A percentile compares a stretch with the other conserved stretches of the same genome.
Conservation (phyloP, 2,888 invertebrate species). For the Noctua comes region DNA sequence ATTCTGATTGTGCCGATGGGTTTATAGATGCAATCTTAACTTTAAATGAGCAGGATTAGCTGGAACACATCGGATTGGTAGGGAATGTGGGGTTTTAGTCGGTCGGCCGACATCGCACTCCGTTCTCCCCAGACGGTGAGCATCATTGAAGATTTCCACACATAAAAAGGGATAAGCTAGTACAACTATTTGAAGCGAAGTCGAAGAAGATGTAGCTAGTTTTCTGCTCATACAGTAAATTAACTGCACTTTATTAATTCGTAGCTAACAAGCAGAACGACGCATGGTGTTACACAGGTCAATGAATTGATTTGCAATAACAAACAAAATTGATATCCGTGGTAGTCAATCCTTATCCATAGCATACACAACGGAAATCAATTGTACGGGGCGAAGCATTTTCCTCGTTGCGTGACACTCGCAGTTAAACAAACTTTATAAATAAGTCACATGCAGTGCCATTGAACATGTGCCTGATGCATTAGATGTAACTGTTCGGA, state of each 20-base stretch:
- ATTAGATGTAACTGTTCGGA: neutral
- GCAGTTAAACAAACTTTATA: conserved; percentile 15
- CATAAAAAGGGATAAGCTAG: neutral
- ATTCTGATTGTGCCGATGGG: neutral
- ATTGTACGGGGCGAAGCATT: conserved; percentile 49
- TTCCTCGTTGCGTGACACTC: conserved; percentile 45
- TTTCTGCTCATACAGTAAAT: neutral
- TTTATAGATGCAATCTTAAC: neutral
- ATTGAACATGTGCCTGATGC: neutral
- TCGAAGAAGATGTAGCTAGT: neutral
- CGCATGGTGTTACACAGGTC: neutral
- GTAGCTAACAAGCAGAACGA: conserved; percentile 11
- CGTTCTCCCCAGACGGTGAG: neutral
- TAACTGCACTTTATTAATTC: neutral
- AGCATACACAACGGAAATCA: conserved; percentile 52
- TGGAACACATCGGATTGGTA: neutral
- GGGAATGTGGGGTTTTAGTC: neutral
- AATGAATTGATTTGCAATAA: conserved; percentile 42
- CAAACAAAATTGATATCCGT: conserved; percentile 36
- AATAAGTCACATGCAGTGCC: conserved; percentile 11
- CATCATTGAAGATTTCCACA: neutral
- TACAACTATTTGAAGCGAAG: neutral
- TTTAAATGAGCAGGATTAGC: neutral
- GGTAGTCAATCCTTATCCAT: conserved; percentile 44
- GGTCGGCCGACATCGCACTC: neutral